Percentiles rank a stretch among this genome's conserved stretches.
Conservation (phyloP, 2,888 invertebrate genomes). For the Drosophila phalerata region DNA sequence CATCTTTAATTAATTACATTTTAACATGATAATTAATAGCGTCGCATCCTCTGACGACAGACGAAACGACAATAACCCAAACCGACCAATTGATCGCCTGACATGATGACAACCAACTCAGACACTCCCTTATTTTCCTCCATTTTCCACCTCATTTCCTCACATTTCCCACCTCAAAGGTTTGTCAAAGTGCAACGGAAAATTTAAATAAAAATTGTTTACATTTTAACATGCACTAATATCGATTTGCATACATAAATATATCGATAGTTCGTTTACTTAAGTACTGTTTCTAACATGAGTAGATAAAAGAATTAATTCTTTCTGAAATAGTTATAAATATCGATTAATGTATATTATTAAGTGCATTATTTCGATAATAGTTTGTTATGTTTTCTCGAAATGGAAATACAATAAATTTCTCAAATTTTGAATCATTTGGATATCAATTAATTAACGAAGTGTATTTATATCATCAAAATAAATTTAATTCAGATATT, state of each 20-base stretch:
- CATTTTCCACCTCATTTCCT: neutral
- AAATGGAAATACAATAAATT: too few relatives aligned
- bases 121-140: neutral
- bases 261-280: too few relatives aligned
- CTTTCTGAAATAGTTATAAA: too few relatives aligned
- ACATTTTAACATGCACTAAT: neutral
- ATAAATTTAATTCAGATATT: too few relatives aligned
- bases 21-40: slow-evolving; percentile 80
- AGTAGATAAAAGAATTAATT: too few relatives aligned
- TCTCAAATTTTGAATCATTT: too few relatives aligned
- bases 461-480: too few relatives aligned
- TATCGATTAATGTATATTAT: too few relatives aligned
- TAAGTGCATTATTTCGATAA: too few relatives aligned
- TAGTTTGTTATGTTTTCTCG: too few relatives aligned
- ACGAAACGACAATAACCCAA: slow-evolving; percentile 36
- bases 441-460: too few relatives aligned
- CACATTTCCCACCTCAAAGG: slow-evolving; percentile 1
- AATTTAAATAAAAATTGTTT: neutral
- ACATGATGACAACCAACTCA: slow-evolving; percentile 34
- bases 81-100: slow-evolving; percentile 54
- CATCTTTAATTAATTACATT: slow-evolving; percentile 81
- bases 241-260: neutral
- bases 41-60: slow-evolving; percentile 57
- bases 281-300: too few relatives aligned
- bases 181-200: slow-evolving; percentile 21